Evolutionary conservation across 2,113 vertebrate genomes (phyloP), one percentile per base, ranked within the genome.

Genomic region (Prunella himalayana): DNA sequence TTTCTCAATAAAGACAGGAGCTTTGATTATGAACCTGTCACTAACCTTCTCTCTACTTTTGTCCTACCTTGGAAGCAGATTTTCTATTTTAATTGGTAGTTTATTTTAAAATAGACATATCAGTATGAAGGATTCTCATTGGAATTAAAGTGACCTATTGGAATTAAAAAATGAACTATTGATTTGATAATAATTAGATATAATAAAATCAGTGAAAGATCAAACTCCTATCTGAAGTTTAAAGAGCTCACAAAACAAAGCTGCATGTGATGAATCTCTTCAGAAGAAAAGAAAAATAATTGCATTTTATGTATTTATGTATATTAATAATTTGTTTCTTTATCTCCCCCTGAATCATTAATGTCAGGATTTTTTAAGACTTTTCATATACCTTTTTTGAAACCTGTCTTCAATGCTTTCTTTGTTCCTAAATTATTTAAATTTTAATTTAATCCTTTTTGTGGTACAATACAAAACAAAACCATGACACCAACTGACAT

Each of bases 21-120:
- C 84, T 69, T 90, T 95, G 82, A 86, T 86, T 91, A 93, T 95
- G 76, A 96, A 94, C 73, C 50, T 93, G 50, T 87, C 59, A 75
- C 61, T 68, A 77, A 79, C 24, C 23, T 79, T 94, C 66, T 85
- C 83, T 95, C n/a, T 85, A n/a, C n/a, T 89, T 97, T 95, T 96
- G 41, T 81, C 30, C 13, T 90, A 5, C 8, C 13, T 68, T 71
- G 42, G 42, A 66, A 42, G 51, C 7, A 65, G 59, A 45, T 90
- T 87, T 84, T 69, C 53, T 84, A 14, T 30, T 95, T 88, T 88
- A 93, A 82, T 60, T 97, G 59, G 66, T 35, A 68, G 19, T 33
- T 90, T 90, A 84, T 92, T 97, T 97, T 92, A 54, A 91, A 84
- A 63, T 69, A 59, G 64, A 87, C 37, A 11, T 63, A 78, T 54